These are phyloP conservation scores for Enteromius trimaculatus DNA, from an alignment of 2,797 vertebrate species.

Conservation along the genomic window DNA sequence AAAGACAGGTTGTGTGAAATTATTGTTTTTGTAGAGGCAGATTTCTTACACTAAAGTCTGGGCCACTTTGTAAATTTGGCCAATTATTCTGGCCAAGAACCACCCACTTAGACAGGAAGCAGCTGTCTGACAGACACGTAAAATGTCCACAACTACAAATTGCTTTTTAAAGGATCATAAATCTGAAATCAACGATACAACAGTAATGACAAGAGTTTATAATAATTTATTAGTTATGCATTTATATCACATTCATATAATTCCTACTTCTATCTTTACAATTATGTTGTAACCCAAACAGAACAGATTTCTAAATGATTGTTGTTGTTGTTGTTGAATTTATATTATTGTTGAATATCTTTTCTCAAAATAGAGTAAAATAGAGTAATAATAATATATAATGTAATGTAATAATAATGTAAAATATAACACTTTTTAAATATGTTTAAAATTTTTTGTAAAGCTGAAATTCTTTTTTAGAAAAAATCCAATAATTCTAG, in stretches of 20 bases:
- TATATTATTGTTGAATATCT: background rate
- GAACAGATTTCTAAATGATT: background rate
- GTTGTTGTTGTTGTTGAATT: too few relatives aligned
- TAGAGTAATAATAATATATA: too few relatives aligned
- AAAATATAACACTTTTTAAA: too few relatives aligned
- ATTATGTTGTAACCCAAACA: background rate
- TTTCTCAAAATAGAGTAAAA: too few relatives aligned
- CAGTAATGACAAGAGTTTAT: background rate
- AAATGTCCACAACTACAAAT: background rate
- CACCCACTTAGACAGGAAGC: background rate
- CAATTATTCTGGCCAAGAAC: constrained; percentile 12
- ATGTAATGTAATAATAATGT: too few relatives aligned
- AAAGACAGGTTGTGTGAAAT: background rate
- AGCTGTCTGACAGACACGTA: constrained; percentile 12
- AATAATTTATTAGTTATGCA: background rate
- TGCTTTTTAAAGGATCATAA: background rate
- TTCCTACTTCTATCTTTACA: background rate
- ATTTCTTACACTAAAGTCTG: constrained; percentile 17
- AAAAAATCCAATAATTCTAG: too few relatives aligned
- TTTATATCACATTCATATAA: background rate
- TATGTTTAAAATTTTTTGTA: too few relatives aligned
- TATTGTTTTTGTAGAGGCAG: background rate
- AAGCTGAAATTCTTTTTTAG: too few relatives aligned
- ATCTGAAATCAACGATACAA: background rate
- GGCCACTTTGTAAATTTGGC: background rate